phyloP scores from a whole-genome alignment of 2,113 vertebrate genomes.

The Amia ocellicauda region DNA sequence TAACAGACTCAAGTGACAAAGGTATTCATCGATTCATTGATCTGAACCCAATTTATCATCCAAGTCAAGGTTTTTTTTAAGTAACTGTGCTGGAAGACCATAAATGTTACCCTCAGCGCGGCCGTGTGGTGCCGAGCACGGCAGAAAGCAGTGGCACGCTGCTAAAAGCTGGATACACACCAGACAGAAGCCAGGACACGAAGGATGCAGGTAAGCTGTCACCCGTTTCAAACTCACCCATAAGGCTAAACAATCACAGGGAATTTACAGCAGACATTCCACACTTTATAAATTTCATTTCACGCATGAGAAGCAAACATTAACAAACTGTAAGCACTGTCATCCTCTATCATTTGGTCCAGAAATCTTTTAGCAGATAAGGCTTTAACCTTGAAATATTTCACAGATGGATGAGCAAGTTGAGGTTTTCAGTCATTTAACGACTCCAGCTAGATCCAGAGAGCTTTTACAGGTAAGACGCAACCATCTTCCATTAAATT shows the following conservation, averaged over 20 bases:
- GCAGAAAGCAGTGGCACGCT: background rate
- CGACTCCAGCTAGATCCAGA: slow-evolving; percentile 29
- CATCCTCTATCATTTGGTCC: slow-evolving; percentile 61
- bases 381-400: slow-evolving; percentile 61
- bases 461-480: background rate
- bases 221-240: background rate
- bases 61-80: too few species aligned
- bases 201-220: background rate
- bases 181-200: too few species aligned
- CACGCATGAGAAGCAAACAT: slow-evolving; percentile 68
- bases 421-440: slow-evolving; percentile 45
- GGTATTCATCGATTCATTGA: too few species aligned
- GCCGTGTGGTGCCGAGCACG: too few species aligned
- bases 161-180: background rate
- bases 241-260: slow-evolving; percentile 23
- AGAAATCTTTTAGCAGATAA: slow-evolving; percentile 58
- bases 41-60: too few species aligned
- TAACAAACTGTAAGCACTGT: slow-evolving; percentile 58
- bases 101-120: too few species aligned
- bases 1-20: too few species aligned
- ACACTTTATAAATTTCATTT: slow-evolving; percentile 71
- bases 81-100: too few species aligned
- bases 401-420: slow-evolving; percentile 57
- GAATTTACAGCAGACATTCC: slow-evolving; percentile 64
- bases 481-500: too few species aligned